phyloP scores from a whole-genome alignment of 2,888 invertebrate genomes.

The Cephus nigrinus region DNA sequence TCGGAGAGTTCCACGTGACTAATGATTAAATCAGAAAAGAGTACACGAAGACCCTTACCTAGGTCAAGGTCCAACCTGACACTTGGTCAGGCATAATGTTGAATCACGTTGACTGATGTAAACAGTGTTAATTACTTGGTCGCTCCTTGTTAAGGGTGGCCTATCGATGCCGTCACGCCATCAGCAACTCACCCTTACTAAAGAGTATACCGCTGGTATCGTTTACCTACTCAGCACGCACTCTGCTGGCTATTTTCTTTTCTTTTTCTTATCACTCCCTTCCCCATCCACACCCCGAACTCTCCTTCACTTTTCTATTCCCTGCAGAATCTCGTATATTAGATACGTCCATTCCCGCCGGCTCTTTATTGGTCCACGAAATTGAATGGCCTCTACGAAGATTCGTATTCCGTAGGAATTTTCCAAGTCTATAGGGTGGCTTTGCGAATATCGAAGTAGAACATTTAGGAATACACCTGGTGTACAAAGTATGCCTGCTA shows the following conservation, averaged over 20 bases:
- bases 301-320: neutral
- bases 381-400: neutral
- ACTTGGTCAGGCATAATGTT: neutral
- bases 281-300: neutral
- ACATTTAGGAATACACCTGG: neutral
- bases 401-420: neutral
- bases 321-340: neutral
- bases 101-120: neutral
- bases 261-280: neutral
- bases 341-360: neutral
- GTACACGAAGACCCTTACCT: neutral
- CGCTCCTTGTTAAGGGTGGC: constrained; percentile 27
- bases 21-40: neutral
- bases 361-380: neutral
- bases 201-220: neutral
- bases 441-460: neutral
- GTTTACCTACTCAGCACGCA: neutral
- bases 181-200: constrained; percentile 16
- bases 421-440: neutral
- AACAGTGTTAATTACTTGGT: constrained; percentile 31
- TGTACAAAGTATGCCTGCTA: neutral
- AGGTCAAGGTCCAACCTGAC: neutral
- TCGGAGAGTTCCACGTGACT: neutral
- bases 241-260: neutral
- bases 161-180: constrained; percentile 30